Evolutionary conservation across 2,113 vertebrate genomes (phyloP).

Genomic region (Corythornis madagascariensis): DNA sequence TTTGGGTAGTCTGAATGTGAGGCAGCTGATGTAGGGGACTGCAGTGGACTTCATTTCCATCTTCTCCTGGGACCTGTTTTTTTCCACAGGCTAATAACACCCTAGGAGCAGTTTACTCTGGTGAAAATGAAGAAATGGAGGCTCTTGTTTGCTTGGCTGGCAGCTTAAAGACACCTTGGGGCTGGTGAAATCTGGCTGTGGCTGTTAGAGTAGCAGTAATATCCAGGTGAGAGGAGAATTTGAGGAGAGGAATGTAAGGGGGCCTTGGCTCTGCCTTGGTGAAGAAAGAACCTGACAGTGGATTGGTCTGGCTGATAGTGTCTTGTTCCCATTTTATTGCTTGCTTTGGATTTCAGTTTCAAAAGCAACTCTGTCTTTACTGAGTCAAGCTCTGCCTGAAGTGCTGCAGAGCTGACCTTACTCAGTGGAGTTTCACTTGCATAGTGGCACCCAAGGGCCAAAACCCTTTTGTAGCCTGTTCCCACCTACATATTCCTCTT

Average conservation of each 20-base stretch:
- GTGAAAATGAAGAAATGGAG: not conserved
- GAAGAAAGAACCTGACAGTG: not conserved
- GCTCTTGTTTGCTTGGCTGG: not conserved
- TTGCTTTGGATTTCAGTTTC: not conserved
- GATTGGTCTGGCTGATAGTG: not conserved
- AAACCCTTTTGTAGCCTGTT: not conserved
- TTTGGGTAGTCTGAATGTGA: not conserved
- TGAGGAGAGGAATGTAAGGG: not conserved
- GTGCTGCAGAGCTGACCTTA: not conserved
- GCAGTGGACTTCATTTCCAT: not conserved
- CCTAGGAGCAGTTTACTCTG: not conserved
- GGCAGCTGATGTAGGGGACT: not conserved
- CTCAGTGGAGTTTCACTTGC: not conserved
- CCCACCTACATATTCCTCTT: not conserved
- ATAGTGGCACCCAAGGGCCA: not conserved
- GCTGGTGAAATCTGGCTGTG: not conserved
- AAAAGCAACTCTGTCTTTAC: not conserved
- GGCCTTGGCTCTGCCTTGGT: not conserved
- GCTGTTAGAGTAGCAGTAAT: not conserved
- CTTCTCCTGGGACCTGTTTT: not conserved
- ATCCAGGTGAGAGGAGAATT: not conserved
- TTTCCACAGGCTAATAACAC: not conserved
- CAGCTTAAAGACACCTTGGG: not conserved
- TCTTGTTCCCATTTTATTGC: slow-evolving; percentile 1
- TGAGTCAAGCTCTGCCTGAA: not conserved